Evolutionary conservation across 2,113 vertebrate genomes (phyloP).

Genomic region (Melanotaenia duboulayi): DNA sequence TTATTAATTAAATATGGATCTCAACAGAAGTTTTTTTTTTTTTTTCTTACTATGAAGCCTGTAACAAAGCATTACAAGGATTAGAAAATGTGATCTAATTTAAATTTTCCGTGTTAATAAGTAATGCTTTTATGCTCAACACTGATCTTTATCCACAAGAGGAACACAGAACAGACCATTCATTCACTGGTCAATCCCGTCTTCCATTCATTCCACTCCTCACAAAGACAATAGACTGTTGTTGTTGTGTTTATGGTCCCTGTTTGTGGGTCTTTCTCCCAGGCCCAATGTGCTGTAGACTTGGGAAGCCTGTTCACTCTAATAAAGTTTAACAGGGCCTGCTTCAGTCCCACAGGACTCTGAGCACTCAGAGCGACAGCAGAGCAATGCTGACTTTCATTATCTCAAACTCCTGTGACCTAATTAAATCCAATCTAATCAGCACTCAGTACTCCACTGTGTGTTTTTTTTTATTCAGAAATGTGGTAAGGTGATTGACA

Average conservation of each 20-base stretch:
- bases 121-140: slow-evolving; percentile 6
- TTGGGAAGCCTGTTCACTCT: slow-evolving; percentile 60
- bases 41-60: background rate
- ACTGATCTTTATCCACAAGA: slow-evolving; percentile 18
- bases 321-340: slow-evolving; percentile 75
- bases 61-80: background rate
- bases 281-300: slow-evolving; percentile 45
- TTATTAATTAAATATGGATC: background rate
- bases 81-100: slow-evolving; percentile 2
- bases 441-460: slow-evolving; percentile 39
- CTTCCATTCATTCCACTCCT: slow-evolving; percentile 44
- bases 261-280: slow-evolving; percentile 60
- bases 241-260: slow-evolving; percentile 65
- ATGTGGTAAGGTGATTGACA: slow-evolving; percentile 59
- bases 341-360: slow-evolving; percentile 57
- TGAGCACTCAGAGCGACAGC: slow-evolving; percentile 51
- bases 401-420: slow-evolving; percentile 72
- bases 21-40: background rate
- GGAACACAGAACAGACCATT: slow-evolving; percentile 32
- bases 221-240: slow-evolving; percentile 66
- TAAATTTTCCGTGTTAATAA: background rate
- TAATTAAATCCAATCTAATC: slow-evolving; percentile 73
- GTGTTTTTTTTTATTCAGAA: slow-evolving; percentile 62
- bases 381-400: slow-evolving; percentile 66
- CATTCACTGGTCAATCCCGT: slow-evolving; percentile 49